phyloP scores from a whole-genome alignment of 1,140 invertebrate species.

The Leptoteleia sp. region DNA sequence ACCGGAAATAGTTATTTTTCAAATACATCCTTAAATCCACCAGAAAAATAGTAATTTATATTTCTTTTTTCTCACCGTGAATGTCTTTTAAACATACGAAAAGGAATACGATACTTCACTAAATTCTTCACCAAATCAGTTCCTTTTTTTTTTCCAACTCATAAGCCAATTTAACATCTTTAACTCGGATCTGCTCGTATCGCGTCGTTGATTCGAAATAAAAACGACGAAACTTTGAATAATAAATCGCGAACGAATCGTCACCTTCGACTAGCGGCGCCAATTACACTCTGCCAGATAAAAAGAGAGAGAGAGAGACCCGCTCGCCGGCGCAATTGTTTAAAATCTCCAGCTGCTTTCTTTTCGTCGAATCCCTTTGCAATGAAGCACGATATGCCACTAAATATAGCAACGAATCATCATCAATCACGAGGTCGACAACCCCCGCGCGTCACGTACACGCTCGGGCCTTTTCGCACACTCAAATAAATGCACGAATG shows the following conservation, averaged over 20 bases:
- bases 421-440: constrained; percentile 72
- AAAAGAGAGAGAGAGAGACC: too few relatives aligned
- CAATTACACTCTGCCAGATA: constrained; percentile 13
- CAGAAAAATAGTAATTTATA: too few relatives aligned
- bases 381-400: constrained; percentile 55
- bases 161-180: too few relatives aligned
- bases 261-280: constrained; percentile 1
- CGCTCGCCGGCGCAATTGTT: constrained; percentile 29
- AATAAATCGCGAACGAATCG: too few relatives aligned
- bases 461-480: constrained; percentile 39
- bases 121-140: too few relatives aligned
- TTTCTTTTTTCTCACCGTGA: too few relatives aligned
- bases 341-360: constrained; percentile 49
- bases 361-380: constrained; percentile 38
- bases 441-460: constrained; percentile 55
- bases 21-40: too few relatives aligned
- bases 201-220: background rate
- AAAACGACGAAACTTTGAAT: background rate
- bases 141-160: too few relatives aligned
- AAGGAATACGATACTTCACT: too few relatives aligned
- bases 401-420: constrained; percentile 71
- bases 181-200: too few relatives aligned
- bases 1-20: too few relatives aligned
- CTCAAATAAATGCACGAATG: constrained; percentile 55
- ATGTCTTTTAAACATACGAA: too few relatives aligned